Percentiles rank a stretch among this genome's conserved stretches.
These are phyloP conservation scores for Tychaedon coryphoeus DNA, from an alignment of 2,113 vertebrate genomes.

Conservation along the genomic window DNA sequence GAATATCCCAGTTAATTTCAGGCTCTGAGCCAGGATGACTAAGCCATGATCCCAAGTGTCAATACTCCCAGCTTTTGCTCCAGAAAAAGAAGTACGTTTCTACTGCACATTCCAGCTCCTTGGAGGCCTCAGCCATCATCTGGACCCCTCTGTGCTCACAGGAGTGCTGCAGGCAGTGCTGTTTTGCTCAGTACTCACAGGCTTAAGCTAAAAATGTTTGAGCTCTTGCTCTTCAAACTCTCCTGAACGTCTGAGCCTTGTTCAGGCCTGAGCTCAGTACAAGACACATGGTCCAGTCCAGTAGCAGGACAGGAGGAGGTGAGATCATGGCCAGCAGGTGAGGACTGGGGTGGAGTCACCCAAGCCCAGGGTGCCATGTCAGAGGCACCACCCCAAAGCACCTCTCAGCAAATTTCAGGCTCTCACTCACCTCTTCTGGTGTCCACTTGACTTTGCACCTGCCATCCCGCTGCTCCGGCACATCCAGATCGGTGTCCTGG, in stretches of 20 bases:
- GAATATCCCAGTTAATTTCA: background rate
- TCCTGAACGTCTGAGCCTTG: background rate
- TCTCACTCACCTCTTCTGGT: constrained; percentile 84
- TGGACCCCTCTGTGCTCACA: background rate
- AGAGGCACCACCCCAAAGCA: background rate
- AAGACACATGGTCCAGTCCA: background rate
- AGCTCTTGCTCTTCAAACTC: background rate
- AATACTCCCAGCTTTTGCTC: background rate
- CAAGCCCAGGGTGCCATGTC: background rate
- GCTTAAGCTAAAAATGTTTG: background rate
- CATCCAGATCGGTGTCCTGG: constrained; percentile 89
- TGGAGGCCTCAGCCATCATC: background rate
- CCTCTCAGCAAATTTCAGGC: background rate
- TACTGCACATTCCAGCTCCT: background rate
- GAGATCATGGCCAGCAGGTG: fast-evolving
- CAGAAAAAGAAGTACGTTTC: background rate
- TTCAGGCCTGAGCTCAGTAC: background rate
- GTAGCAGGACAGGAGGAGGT: background rate
- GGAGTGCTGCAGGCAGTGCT: background rate
- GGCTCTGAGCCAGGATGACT: background rate
- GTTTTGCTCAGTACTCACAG: fast-evolving
- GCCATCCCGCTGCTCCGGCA: constrained; percentile 85
- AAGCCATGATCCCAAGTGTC: background rate
- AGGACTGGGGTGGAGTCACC: background rate
- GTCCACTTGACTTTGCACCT: constrained; percentile 95